phyloP scores from a whole-genome alignment of 1,140 invertebrate species.

The Zaprionus africanus region DNA sequence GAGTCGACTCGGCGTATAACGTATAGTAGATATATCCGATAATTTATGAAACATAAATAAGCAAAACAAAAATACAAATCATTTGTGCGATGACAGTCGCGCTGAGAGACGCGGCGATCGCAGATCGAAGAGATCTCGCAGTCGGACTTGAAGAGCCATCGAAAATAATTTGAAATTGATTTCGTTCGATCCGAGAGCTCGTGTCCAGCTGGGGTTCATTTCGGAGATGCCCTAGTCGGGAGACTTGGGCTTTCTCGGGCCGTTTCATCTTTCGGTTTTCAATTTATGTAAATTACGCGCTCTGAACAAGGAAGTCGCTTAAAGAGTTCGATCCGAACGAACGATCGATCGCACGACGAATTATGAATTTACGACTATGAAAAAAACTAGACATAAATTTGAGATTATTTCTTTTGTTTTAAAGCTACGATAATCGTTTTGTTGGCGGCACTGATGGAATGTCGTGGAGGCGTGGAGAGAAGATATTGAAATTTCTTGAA shows the following conservation, averaged over 20 bases:
- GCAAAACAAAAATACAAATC: slow-evolving; percentile 83
- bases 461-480: neutral
- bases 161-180: slow-evolving; percentile 43
- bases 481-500: neutral
- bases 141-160: slow-evolving; percentile 23
- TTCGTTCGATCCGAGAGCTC: slow-evolving; percentile 24
- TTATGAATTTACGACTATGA: slow-evolving; percentile 51
- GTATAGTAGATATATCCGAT: slow-evolving; percentile 76
- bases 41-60: slow-evolving; percentile 84
- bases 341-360: slow-evolving; percentile 30
- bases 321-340: slow-evolving; percentile 19
- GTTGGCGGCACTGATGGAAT: neutral
- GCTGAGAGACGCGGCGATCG: neutral
- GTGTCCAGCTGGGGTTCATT: neutral
- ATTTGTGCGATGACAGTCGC: slow-evolving; percentile 76
- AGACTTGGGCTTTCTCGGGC: slow-evolving; percentile 26
- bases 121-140: neutral
- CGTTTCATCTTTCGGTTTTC: slow-evolving; percentile 45
- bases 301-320: slow-evolving; percentile 50
- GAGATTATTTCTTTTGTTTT: slow-evolving; percentile 32
- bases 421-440: slow-evolving; percentile 11
- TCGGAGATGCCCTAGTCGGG: slow-evolving; percentile 1
- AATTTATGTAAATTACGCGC: slow-evolving; percentile 55
- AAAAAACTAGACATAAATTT: slow-evolving; percentile 17
- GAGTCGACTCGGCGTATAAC: slow-evolving; percentile 42